Base-by-base conservation (phyloP, 2,888 invertebrate species). In the Hemicrepidius hirtus region DNA sequence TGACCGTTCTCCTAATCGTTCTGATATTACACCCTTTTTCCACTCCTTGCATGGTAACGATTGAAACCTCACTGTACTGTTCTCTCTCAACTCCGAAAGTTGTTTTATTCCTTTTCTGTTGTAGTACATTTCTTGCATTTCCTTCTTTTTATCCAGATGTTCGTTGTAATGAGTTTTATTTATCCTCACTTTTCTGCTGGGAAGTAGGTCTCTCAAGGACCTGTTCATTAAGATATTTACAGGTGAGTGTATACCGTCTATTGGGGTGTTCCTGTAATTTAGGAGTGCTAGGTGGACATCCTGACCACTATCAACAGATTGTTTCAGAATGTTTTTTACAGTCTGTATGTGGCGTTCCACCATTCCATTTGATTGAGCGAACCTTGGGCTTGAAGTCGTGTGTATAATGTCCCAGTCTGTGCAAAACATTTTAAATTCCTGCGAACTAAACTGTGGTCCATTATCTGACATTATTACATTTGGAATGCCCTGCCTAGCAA, bases 401-500 rank as follows among this genome's bases (percentile, higher is more conserved):
- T 60, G 59, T n/a, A 20, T 60, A 67, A 71, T 59, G 9, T 50
- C 20, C 64, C 64, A 70, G 1, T 40, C 32, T 41, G 49, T 35
- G 9, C n/a, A 18, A 24, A 60, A 12, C 13, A 13, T 10, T 13
- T 12, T 28, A 63, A 68, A 44, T 68, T 62, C 13, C n/a, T n/a
- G n/a, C n/a, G n/a, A n/a, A n/a, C n/a, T n/a, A n/a, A n/a, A n/a
- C n/a, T n/a, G n/a, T n/a, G 40, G 59, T 3, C 66, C 67, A 10
- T 28, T 50, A 28, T 67, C 63, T 1, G 55, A 63, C n/a, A 68
- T 50, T 20, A 72, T 10, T 10, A 64, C 44, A 55, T 46, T 28
- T 10, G 73, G 73, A 35, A 71, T 67, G 6, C 71, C 67, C 18
- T 60, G 49, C 21, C 68, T 70, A n/a, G 70, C 46, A 53, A 70